Evolutionary conservation across 2,888 invertebrate genomes (phyloP).

Genomic region (Drosophila leonis): DNA sequence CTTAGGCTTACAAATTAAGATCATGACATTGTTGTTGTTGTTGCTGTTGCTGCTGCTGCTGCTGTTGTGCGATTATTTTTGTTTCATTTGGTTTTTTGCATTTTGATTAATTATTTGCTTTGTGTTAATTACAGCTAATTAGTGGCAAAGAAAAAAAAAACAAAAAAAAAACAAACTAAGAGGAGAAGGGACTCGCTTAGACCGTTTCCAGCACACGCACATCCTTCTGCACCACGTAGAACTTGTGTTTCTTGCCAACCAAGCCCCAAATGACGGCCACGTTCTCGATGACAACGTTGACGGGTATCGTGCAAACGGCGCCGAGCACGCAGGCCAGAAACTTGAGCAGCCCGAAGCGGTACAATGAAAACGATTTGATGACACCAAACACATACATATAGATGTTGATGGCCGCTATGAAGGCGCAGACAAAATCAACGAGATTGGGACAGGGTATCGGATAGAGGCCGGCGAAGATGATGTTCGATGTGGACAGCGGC

Average conservation of each 20-base stretch:
- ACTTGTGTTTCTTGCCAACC: constrained; percentile 97
- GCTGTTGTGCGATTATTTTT: constrained; percentile 56
- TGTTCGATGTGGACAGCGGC: constrained; percentile 96
- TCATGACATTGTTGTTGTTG: constrained; percentile 32
- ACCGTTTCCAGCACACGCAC: constrained; percentile 88
- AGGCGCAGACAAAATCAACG: constrained; percentile 95
- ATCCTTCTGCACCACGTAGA: constrained; percentile 98
- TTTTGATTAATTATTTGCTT: constrained; percentile 40
- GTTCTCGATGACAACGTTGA: constrained; percentile 97
- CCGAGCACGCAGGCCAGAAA: constrained; percentile 93
- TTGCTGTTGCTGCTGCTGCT: constrained; percentile 12
- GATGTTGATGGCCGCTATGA: constrained; percentile 96
- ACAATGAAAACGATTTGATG: constrained; percentile 96
- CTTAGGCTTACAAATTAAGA: constrained; percentile 59
- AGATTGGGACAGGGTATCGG: constrained; percentile 94
- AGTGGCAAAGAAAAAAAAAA: not conserved
- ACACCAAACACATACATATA: constrained; percentile 99
- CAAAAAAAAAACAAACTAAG: not conserved
- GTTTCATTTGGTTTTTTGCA: constrained; percentile 45
- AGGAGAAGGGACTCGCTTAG: constrained; percentile 33
- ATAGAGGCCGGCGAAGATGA: constrained; percentile 92
- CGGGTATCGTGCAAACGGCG: constrained; percentile 95
- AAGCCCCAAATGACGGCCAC: constrained; percentile 97
- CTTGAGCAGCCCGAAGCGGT: constrained; percentile 92
- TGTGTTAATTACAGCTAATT: constrained; percentile 40